phyloP scores from a whole-genome alignment of 1,140 invertebrate species.

The Cataglyphis hispanica region DNA sequence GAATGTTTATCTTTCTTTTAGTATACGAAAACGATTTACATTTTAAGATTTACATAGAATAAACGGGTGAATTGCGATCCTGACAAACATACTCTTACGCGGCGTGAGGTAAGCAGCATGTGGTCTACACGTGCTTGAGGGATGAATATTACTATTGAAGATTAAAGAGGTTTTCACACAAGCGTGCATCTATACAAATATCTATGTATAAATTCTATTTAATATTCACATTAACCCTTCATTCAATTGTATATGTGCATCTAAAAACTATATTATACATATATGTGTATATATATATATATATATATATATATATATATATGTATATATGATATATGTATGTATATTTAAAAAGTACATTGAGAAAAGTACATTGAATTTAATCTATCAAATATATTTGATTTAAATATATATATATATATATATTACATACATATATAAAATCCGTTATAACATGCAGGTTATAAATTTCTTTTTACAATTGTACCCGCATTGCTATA shows the following conservation, averaged over 20 bases:
- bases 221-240: background rate
- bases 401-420: too few species aligned
- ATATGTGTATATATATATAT: too few species aligned
- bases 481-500: background rate
- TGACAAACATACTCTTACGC: constrained; percentile 51
- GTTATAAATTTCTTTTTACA: background rate
- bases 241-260: background rate
- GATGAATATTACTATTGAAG: constrained; percentile 19
- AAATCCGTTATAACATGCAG: background rate
- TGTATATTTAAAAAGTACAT: too few species aligned
- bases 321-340: too few species aligned
- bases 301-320: too few species aligned
- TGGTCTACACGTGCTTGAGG: constrained; percentile 41
- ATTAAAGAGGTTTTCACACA: constrained; percentile 18
- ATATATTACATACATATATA: background rate
- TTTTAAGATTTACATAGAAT: constrained; percentile 59
- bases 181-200: background rate
- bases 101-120: constrained; percentile 40
- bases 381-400: too few species aligned
- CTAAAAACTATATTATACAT: background rate
- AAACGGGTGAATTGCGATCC: constrained; percentile 52
- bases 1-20: constrained; percentile 22
- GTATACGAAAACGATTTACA: constrained; percentile 49
- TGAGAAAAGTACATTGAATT: too few species aligned
- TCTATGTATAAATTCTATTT: background rate